Base-by-base conservation (phyloP, 2,888 invertebrate genomes). In the Unio pictorum region DNA sequence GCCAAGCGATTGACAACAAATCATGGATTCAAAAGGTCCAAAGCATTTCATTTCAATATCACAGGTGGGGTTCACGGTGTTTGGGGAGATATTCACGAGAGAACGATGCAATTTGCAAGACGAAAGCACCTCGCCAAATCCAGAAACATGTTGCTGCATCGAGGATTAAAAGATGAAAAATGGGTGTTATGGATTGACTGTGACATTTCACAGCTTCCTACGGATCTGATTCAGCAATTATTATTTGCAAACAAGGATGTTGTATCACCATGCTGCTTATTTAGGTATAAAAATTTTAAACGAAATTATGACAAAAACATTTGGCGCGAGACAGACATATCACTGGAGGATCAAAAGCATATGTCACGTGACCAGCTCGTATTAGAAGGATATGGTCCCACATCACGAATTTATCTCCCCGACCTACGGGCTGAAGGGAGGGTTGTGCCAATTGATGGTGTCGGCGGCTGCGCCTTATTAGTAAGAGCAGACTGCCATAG, bases 151-250 rank as follows among this genome's bases (percentile, higher is more conserved):
- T 72, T 88, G 17, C 67, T 87, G 15, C 66, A 74, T 55, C 66
- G 73, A 8, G 82, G 78, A n/a, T 67, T 88, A 26, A 66, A 73
- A 59, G 67, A 81, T 7, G 75, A 80, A 30, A 66, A 57, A 54
- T 73, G 68, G 8, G 87, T 85, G 5, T 60, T 88, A 45, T 88
- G 88, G 88, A 80, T 87, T 34, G 88, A 88, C 67, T 82, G 81
- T 64, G 88, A 88, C 68, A 78, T 88, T 8, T 70, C 75, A 3
- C 69, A 75, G 45, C 66, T 86, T 18, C 87, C 88, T 0, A 30
- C 66, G 15, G 85, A 88, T 69, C 70, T 88, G n/a, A 76, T 88
- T 28, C 81, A 88, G 72, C 86, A 84, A 63, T 69, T 88, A 20
- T 30, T 88, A 20, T 83, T 76, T 26, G 81, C 86, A 1, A 72